Evolutionary conservation across 2,888 invertebrate species (phyloP), one percentile per base, ranked within the genome.

Genomic region (Cephus sareptanus): DNA sequence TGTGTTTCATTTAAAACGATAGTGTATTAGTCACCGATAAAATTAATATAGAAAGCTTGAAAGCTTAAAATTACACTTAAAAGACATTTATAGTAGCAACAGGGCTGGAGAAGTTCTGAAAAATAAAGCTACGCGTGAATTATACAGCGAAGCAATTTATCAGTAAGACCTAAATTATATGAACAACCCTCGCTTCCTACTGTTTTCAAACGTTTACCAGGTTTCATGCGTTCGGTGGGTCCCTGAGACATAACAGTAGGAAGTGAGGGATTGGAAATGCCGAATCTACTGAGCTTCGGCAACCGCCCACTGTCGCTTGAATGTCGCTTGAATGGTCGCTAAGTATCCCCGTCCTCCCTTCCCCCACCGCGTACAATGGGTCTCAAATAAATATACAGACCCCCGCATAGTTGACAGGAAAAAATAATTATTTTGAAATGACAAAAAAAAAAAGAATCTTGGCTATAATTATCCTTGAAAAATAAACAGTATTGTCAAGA

Each of bases 1-100:
- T 56, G 23, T 56, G 23, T 56, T 23, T 23, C 2, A 23, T 9
- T 56, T 56, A 9, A 56, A 56, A 23, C 2, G 2, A 23, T 56
- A 23, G 23, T 56, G 15, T 56, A 56, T 56, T 56, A 56, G 56
- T 56, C 56, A 56, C 56, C 56, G 56, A 15, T 56, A 56, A 23
- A 56, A 23, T 56, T 23, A 56, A 56, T 23, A 56, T 56, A 56
- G 56, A 56, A 56, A 73, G 76, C 71, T 68, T 76, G 69, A 76
- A 69, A 15, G 56, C 56, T 56, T 56, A 56, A 56, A 23, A 23
- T 56, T 56, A 56, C 56, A 56, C 9, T 23, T 56, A 23, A 56
- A 56, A 23, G 2, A 56, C 23, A 56, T 56, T 56, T 56, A 56
- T 23, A 56, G 6, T 23, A 23, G 23, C 56, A 56, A 56, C 23